Percentiles rank a stretch among this genome's conserved stretches.
These are phyloP conservation scores for Megaptera novaeangliae DNA, from an alignment of 2,113 vertebrate species.

Conservation along the genomic window DNA sequence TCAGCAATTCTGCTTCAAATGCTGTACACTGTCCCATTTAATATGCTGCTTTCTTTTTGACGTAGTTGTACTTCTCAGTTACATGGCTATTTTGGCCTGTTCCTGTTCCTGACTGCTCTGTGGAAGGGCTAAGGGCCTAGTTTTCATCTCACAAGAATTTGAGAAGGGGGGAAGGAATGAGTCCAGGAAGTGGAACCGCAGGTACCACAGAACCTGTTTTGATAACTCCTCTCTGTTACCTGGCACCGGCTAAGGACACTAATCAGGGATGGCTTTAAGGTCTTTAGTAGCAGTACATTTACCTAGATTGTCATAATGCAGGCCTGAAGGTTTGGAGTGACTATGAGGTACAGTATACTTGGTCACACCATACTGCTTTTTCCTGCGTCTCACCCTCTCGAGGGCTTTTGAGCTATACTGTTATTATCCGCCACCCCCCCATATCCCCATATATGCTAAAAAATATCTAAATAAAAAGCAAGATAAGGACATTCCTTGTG, in stretches of 20 bases:
- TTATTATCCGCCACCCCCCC: neutral
- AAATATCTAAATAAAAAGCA: neutral
- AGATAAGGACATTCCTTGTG: neutral
- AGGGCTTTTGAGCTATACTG: neutral
- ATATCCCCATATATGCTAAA: neutral
- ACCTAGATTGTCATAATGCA: neutral
- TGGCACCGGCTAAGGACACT: neutral
- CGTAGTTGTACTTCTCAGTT: neutral
- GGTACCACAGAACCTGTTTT: neutral
- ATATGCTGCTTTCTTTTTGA: neutral
- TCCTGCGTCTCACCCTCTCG: neutral
- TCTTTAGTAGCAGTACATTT: neutral
- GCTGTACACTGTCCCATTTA: neutral
- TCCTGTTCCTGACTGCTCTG: neutral
- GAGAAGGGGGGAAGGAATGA: neutral
- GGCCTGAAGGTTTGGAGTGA: neutral
- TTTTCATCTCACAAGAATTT: neutral
- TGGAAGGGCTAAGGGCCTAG: rapidly evolving
- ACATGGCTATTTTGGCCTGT: neutral
- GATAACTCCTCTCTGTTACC: neutral
- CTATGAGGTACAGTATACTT: neutral
- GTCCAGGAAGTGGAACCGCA: neutral
- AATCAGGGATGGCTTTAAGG: neutral
- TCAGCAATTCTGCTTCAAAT: neutral
- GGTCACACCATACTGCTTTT: neutral